phyloP scores from a whole-genome alignment of 2,113 vertebrate species.

The Rhinolophus ferrumequinum region DNA sequence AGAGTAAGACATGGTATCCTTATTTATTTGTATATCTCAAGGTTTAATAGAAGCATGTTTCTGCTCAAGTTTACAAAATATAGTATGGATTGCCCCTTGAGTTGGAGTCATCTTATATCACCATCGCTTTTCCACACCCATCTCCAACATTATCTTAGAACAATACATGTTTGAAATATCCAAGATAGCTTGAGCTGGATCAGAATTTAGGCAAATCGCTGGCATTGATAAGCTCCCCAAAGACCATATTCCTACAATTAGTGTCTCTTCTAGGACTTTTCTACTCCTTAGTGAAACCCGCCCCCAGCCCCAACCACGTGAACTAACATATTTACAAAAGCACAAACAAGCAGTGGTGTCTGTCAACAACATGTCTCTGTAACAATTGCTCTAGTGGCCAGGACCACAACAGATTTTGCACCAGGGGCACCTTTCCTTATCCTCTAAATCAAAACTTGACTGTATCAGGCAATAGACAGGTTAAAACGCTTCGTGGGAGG shows the following conservation, averaged over 20 bases:
- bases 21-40: not conserved
- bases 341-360: not conserved
- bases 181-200: not conserved
- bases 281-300: not conserved
- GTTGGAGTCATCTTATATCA: not conserved
- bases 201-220: not conserved
- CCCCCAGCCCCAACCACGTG: not conserved
- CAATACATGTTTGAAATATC: not conserved
- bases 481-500: not conserved
- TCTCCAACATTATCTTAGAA: not conserved
- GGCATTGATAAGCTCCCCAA: not conserved
- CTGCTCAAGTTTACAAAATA: not conserved
- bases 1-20: not conserved
- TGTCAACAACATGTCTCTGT: not conserved
- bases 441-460: not conserved
- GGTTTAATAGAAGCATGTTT: not conserved
- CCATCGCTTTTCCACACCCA: rapidly evolving
- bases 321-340: not conserved
- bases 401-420: not conserved
- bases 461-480: not conserved
- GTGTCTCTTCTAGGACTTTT: not conserved
- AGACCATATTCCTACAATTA: not conserved
- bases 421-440: not conserved
- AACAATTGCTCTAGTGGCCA: not conserved
- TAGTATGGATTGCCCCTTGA: not conserved